These are phyloP conservation scores for Acrocephalus arundinaceus DNA, from an alignment of 2,113 vertebrate genomes.

Conservation along the genomic window DNA sequence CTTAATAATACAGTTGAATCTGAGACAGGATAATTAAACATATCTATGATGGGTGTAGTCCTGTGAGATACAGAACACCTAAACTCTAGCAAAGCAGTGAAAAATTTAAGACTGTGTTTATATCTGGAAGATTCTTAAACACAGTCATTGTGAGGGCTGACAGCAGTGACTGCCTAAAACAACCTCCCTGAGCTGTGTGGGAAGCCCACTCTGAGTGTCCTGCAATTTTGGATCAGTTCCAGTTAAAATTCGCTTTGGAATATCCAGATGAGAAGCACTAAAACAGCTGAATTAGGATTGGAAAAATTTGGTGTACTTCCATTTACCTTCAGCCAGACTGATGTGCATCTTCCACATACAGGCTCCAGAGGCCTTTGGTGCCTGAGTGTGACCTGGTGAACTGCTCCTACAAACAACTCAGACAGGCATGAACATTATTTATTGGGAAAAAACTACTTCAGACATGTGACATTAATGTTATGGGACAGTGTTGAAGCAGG, in stretches of 20 bases:
- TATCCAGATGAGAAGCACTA: not conserved
- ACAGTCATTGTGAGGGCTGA: not conserved
- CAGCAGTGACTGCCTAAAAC: not conserved
- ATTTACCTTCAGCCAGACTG: not conserved
- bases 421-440: not conserved
- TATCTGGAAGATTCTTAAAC: not conserved
- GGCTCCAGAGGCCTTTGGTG: not conserved
- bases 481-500: not conserved
- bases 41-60: not conserved
- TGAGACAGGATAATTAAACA: not conserved
- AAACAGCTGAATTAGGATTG: not conserved
- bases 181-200: not conserved
- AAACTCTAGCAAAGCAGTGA: not conserved
- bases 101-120: not conserved
- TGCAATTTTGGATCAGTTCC: not conserved
- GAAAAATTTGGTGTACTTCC: not conserved
- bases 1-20: not conserved
- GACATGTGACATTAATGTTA: not conserved
- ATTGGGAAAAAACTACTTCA: not conserved
- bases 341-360: not conserved
- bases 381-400: not conserved
- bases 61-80: not conserved
- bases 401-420: not conserved
- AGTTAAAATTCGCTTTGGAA: not conserved
- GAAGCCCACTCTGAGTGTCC: not conserved